Percentiles rank a stretch among this genome's conserved stretches.
These are phyloP conservation scores for Calypte anna DNA, from an alignment of 2,113 vertebrate genomes.

Conservation along the genomic window DNA sequence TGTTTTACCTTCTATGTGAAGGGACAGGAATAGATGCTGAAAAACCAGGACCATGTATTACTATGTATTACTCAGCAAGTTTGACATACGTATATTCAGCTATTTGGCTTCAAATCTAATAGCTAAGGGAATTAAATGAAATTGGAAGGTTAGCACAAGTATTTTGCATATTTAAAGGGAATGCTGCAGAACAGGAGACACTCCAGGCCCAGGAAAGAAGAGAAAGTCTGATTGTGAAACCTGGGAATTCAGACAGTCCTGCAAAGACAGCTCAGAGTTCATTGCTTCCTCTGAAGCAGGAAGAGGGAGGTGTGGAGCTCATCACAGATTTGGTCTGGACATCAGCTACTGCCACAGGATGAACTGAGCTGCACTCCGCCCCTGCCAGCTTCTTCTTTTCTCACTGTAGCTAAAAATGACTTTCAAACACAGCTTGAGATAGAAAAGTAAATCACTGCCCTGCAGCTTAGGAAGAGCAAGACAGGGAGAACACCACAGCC, in stretches of 20 bases:
- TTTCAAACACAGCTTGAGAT: conserved; percentile 33
- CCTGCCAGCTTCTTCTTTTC: not conserved
- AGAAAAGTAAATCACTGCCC: conserved; percentile 20
- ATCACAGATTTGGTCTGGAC: not conserved
- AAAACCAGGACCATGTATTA: not conserved
- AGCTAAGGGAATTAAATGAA: not conserved
- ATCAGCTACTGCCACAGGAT: not conserved
- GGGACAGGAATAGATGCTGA: not conserved
- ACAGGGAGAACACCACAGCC: not conserved
- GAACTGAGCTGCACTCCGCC: not conserved
- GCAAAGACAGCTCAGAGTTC: not conserved
- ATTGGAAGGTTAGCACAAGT: not conserved
- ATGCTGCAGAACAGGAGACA: not conserved
- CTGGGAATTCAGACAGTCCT: not conserved
- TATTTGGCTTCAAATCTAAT: not conserved
- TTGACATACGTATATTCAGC: not conserved
- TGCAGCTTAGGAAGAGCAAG: not conserved
- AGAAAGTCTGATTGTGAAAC: not conserved
- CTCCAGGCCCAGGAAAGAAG: not conserved
- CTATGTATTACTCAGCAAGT: not conserved
- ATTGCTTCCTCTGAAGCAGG: not conserved
- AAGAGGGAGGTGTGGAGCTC: not conserved
- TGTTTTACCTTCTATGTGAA: not conserved
- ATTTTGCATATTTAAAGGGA: not conserved
- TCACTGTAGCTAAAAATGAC: not conserved